Conservation (phyloP, 2,113 vertebrate genomes). For the Austrofundulus limnaeus region DNA sequence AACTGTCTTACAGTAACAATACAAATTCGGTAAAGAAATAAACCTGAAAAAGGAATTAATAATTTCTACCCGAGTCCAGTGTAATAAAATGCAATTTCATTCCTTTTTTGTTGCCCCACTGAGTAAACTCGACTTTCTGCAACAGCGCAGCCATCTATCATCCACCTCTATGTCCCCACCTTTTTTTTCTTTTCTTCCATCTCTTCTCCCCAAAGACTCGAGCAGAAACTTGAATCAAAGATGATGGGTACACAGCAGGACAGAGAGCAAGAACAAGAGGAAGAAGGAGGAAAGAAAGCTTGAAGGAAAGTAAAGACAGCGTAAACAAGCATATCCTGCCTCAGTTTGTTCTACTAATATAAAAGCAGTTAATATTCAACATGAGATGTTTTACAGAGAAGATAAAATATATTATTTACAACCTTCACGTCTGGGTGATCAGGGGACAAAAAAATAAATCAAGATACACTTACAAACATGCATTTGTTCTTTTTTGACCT, state of each 20-base stretch:
- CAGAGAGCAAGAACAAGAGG: conserved; percentile 33
- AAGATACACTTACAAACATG: not conserved
- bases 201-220: conserved; percentile 25
- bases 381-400: conserved; percentile 46
- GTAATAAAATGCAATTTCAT: conserved; percentile 14
- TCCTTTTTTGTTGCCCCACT: conserved; percentile 12
- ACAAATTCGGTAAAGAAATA: conserved; percentile 18
- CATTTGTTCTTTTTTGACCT: not conserved
- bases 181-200: conserved; percentile 9
- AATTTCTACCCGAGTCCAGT: too few species aligned
- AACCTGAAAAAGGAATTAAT: conserved; percentile 10
- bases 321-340: not conserved
- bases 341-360: conserved; percentile 11
- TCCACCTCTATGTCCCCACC: conserved; percentile 4
- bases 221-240: conserved; percentile 37
- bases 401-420: conserved; percentile 51
- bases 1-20: not conserved
- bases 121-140: conserved; percentile 26
- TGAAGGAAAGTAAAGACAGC: conserved; percentile 12
- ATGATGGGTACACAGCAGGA: conserved; percentile 50
- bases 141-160: conserved; percentile 26
- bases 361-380: conserved; percentile 21
- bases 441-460: conserved; percentile 6
- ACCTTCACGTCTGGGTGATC: conserved; percentile 31
- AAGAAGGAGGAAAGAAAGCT: conserved; percentile 20